phyloP scores from a whole-genome alignment of 2,113 vertebrate genomes.

The Odobenus rosmarus region DNA sequence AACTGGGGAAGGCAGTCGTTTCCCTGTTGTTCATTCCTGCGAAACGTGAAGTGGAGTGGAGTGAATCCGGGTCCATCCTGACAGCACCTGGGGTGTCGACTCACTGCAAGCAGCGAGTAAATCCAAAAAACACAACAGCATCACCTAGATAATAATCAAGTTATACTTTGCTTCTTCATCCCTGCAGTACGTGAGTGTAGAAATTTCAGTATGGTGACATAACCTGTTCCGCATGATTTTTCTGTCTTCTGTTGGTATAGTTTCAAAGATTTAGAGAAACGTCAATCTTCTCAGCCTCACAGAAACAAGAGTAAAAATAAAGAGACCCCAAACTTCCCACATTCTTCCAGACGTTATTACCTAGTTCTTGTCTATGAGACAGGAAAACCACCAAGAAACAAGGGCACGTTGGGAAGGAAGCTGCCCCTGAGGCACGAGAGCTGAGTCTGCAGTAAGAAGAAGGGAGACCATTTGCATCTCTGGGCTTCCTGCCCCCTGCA shows the following conservation, averaged over 20 bases:
- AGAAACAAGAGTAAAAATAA: neutral
- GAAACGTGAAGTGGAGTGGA: neutral
- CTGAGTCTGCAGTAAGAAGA: neutral
- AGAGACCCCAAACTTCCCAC: neutral
- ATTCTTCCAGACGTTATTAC: neutral
- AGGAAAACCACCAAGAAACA: neutral
- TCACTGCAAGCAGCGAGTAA: neutral
- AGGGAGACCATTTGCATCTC: neutral
- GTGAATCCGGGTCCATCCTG: fast-evolving
- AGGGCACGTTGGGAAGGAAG: neutral
- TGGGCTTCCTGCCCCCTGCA: neutral
- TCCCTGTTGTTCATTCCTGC: neutral
- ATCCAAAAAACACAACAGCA: neutral
- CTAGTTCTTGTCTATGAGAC: neutral
- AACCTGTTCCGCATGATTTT: neutral
- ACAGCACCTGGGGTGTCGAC: fast-evolving
- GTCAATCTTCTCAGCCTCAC: neutral
- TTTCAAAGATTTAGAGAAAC: constrained; percentile 18
- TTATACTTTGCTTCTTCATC: neutral
- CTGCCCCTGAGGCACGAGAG: no score
- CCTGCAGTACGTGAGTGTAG: neutral
- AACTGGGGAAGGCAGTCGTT: no score
- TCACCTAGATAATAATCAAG: neutral
- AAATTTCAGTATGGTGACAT: neutral
- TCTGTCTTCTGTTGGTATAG: neutral